Evolutionary conservation across 2,888 invertebrate genomes (phyloP).

Genomic region (Drosophila mettleri): DNA sequence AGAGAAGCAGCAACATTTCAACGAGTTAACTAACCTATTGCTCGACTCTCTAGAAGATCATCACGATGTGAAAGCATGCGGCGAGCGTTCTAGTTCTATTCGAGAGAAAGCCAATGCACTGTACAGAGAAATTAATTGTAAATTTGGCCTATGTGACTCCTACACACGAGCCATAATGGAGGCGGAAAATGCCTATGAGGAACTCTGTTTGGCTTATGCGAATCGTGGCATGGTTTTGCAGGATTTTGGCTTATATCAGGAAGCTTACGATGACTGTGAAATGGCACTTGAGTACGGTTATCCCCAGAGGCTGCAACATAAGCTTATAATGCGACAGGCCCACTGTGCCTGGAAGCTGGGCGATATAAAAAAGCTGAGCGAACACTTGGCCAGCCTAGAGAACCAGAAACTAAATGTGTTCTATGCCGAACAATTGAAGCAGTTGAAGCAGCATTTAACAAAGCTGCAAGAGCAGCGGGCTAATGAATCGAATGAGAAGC

Average conservation of each 20-base stretch:
- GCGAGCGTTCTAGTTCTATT: constrained; percentile 46
- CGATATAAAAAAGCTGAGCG: constrained; percentile 31
- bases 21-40: constrained; percentile 37
- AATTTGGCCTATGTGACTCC: constrained; percentile 62
- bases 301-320: constrained; percentile 67
- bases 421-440: constrained; percentile 50
- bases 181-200: constrained; percentile 62
- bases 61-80: constrained; percentile 17
- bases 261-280: constrained; percentile 82
- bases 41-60: constrained; percentile 39
- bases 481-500: neutral
- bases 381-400: constrained; percentile 51
- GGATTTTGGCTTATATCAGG: constrained; percentile 76
- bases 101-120: constrained; percentile 75
- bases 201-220: constrained; percentile 78
- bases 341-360: constrained; percentile 68
- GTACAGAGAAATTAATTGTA: no score
- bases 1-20: constrained; percentile 1
- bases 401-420: constrained; percentile 46
- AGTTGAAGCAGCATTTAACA: constrained; percentile 42
- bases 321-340: constrained; percentile 73
- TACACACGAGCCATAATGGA: constrained; percentile 81
- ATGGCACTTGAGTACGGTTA: constrained; percentile 77
- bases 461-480: neutral
- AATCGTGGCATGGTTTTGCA: constrained; percentile 83